These are phyloP conservation scores for Ceratoteleas bidentatus DNA, from an alignment of 1,140 invertebrate genomes.

Conservation along the genomic window DNA sequence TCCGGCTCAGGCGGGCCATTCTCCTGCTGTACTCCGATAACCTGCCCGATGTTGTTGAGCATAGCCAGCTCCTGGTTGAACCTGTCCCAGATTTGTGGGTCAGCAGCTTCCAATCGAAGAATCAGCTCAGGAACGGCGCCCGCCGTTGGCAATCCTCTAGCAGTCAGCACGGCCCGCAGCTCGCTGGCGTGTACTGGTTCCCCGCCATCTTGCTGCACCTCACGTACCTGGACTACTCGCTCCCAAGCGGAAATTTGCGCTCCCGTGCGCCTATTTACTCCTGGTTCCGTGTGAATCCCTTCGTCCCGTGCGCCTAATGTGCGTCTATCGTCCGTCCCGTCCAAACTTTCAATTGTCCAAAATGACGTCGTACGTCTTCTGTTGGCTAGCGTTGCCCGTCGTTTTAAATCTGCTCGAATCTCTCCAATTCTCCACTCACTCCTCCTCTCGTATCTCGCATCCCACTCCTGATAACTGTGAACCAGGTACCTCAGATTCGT, in stretches of 20 bases:
- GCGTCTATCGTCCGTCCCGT: not conserved
- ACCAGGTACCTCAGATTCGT: too few species aligned
- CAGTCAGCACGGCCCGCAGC: not conserved
- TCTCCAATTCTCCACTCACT: not conserved
- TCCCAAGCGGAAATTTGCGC: not conserved
- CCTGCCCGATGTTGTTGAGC: not conserved
- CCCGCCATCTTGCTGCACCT: not conserved
- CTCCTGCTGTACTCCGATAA: not conserved
- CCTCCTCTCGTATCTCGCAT: not conserved
- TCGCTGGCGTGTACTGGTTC: not conserved
- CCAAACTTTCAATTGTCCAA: not conserved
- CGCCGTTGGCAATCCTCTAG: not conserved
- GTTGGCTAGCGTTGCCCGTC: too few species aligned
- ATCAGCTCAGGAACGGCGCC: not conserved
- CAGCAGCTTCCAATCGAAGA: not conserved
- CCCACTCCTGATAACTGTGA: not conserved
- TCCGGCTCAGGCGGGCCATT: too few species aligned
- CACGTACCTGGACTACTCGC: not conserved
- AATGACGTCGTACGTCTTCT: not conserved
- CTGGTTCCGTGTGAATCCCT: not conserved
- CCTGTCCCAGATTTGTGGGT: not conserved
- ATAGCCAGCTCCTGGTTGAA: slow-evolving; percentile 1
- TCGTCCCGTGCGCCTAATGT: not conserved
- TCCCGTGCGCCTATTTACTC: not conserved
- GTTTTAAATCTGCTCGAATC: not conserved